phyloP scores from a whole-genome alignment of 2,113 vertebrate genomes.

The Heptranchias perlo region DNA sequence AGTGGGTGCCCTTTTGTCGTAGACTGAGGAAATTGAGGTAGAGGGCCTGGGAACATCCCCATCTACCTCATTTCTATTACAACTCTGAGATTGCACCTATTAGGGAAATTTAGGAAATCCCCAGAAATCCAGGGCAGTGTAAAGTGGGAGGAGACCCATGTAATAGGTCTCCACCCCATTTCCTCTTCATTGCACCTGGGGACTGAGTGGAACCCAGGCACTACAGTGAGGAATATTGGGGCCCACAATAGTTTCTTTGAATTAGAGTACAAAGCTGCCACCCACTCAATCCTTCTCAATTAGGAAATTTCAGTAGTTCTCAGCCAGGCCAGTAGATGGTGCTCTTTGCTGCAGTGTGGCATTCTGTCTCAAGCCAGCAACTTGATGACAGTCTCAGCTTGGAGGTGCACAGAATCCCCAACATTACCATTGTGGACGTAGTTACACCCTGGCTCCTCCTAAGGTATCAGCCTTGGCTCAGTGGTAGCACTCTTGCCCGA shows the following conservation, averaged over 20 bases:
- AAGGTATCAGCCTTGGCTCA: neutral
- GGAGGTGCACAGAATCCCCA: neutral
- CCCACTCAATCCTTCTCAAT: neutral
- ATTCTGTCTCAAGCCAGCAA: neutral
- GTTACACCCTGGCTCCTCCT: neutral
- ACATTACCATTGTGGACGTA: neutral
- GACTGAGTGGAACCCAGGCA: neutral
- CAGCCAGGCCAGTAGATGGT: constrained; percentile 3
- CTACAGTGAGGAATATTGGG: neutral
- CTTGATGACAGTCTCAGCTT: neutral
- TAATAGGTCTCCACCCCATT: too few relatives aligned
- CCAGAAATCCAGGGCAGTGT: too few relatives aligned
- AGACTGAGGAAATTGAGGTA: neutral
- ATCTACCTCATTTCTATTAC: neutral
- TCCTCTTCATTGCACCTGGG: too few relatives aligned
- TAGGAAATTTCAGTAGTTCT: neutral
- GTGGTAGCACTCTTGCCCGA: neutral
- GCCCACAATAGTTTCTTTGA: neutral
- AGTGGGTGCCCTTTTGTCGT: neutral
- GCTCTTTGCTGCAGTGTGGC: neutral
- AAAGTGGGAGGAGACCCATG: neutral
- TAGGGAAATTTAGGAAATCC: neutral
- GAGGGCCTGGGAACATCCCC: neutral
- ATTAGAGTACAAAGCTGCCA: neutral
- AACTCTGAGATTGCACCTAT: neutral